Conservation (phyloP, 2,797 vertebrate genomes). For the Eremophila alpestris region DNA sequence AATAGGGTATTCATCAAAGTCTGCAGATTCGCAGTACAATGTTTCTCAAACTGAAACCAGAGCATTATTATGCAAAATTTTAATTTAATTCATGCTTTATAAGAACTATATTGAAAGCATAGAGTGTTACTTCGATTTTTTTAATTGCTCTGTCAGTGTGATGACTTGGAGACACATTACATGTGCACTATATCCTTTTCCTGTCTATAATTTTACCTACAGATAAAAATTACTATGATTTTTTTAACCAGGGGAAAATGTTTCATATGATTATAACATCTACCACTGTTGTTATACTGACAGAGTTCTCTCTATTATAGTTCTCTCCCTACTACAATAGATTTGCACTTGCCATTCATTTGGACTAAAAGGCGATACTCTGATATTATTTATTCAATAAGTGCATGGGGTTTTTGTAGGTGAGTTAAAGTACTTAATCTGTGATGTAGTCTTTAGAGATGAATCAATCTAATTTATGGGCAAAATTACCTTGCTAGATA, state of each 20-base stretch:
- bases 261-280: not conserved
- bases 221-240: not conserved
- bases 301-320: not conserved
- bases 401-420: not conserved
- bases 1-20: slow-evolving; percentile 73
- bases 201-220: not conserved
- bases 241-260: not conserved
- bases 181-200: not conserved
- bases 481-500: not conserved
- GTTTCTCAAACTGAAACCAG: slow-evolving; percentile 60
- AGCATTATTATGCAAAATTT: slow-evolving; percentile 53
- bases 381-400: not conserved
- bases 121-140: slow-evolving; percentile 41
- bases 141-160: not conserved
- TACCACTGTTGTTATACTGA: not conserved
- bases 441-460: not conserved
- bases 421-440: not conserved
- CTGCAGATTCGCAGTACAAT: slow-evolving; percentile 39
- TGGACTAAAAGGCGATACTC: not conserved
- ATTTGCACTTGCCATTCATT: not conserved
- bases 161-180: not conserved
- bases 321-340: not conserved
- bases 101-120: slow-evolving; percentile 27
- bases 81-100: slow-evolving; percentile 45
- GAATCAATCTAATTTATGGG: not conserved